A percentile compares a stretch with the other conserved stretches of the same genome.
These are phyloP conservation scores for Pituophis catenifer DNA, from an alignment of 2,113 vertebrate species.

Conservation along the genomic window DNA sequence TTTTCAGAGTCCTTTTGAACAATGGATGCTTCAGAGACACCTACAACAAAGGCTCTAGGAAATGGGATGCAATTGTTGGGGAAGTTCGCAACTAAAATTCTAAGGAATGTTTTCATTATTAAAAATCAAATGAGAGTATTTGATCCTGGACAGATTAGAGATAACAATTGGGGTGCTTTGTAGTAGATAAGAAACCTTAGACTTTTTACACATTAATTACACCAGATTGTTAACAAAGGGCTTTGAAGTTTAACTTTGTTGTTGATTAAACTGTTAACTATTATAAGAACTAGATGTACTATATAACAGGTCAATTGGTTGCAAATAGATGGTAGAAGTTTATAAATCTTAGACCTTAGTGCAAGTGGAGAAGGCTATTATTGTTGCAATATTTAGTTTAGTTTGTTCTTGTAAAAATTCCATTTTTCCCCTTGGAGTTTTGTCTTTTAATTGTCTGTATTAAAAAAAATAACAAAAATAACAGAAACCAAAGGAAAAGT, in stretches of 20 bases:
- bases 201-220: no score
- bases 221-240: not conserved
- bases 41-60: not conserved
- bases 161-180: not conserved
- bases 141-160: not conserved
- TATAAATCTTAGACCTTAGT: not conserved
- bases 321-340: not conserved
- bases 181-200: not conserved
- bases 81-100: not conserved
- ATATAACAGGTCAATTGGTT: not conserved
- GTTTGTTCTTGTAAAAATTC: not conserved
- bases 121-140: not conserved
- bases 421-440: not conserved
- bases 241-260: not conserved
- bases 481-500: not conserved
- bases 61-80: not conserved
- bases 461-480: not conserved
- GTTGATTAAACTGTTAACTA: not conserved
- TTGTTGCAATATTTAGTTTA: not conserved
- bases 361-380: not conserved
- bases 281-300: not conserved
- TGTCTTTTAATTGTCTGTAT: not conserved
- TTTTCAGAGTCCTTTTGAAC: not conserved
- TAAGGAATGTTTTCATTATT: not conserved
- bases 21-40: not conserved